Evolutionary conservation across 2,888 invertebrate genomes (phyloP), one percentile per base, ranked within the genome.

Genomic region (Exocentrus adspersus): DNA sequence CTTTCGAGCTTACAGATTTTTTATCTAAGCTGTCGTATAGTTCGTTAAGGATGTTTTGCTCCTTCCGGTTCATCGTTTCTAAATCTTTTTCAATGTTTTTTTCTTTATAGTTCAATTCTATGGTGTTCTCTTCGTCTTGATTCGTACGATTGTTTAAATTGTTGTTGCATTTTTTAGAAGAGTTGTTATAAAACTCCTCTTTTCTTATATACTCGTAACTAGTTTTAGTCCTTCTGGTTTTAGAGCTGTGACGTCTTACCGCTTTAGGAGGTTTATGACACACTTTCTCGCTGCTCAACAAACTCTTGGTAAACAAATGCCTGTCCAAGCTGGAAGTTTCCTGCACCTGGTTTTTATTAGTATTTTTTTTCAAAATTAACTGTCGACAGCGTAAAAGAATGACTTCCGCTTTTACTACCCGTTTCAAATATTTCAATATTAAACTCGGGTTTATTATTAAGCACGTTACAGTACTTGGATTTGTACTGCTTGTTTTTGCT

Each of bases 211-310:
- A 83, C 59, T 83, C 82, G 66, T 83, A 83, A 0, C 78, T 77
- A 0, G 80, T 82, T 66, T 79, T 80, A 2, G 76, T 75, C 64
- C 80, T 80, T 48, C 79, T 70, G 2, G 72, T 75, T 70, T 81
- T 82, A 16, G 90, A 90, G 2, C 89, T 89, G 6, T 90, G 89
- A 41, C 90, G 83, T 54, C 90, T 86, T 0, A 88, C 86, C 0
- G 90, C 90, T 78, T 91, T 90, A 0, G 91, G 92, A 0, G 91
- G 92, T 74, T 92, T 92, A 72, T 92, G 91, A 0, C 89, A 88
- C 0, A 91, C 88, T 74, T 81, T 81, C 59, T 81, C 80, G 30
- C 75, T 71, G 1, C 77, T 76, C 19, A 80, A 68, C 73, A 84
- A 69, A 76, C 84, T 75, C 80, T 85, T 82, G 9, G 80, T 77